Evolutionary conservation across 2,888 invertebrate species (phyloP), one percentile per base, ranked within the genome.

Genomic region (Epiperipatus broadwayi): DNA sequence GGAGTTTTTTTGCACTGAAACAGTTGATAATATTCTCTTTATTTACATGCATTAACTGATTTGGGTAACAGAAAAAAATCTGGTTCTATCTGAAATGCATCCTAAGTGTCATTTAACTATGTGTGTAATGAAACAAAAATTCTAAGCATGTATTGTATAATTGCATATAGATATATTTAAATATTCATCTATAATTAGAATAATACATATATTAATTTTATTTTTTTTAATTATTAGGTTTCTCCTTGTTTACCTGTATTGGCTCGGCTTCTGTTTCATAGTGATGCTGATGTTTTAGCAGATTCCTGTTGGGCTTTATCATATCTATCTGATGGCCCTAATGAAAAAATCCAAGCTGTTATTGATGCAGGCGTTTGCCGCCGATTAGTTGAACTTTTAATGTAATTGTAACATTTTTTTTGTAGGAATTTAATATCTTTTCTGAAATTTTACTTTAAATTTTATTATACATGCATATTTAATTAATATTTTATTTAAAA

Each of bases 281-380:
- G 70, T 5, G 91, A 93, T 60, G 66, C 74, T 1, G 91, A 91
- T 58, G 83, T 91, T 10, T 61, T 91, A 35, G 77, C 84, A 42
- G 93, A 95, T 60, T 76, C 91, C 4, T 91, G 89, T 58, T 95
- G 93, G 93, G 89, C 93, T 16, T 70, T 95, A 27, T 87, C 89
- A 39, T 93, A 95, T 59, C 63, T 95, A 40, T 83, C 84, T 1
- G 93, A 95, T 57, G 93, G 93, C 34, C 85, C 89, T 30, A 89
- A 93, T 60, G 87, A 93, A 49, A 91, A 89, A 65, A 93, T 95
- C 51, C 91, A 91, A 65, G 81, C 84, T 22, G 91, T 93, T 36
- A 85, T 95, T 46, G 84, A 91, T 60, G 79, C 87, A 10, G 89
- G 89, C 2, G 89, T 93, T 29, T 87, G 85, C 55, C 69, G 84